Conservation (phyloP, 2,888 invertebrate species). For the Drosophila recens region DNA sequence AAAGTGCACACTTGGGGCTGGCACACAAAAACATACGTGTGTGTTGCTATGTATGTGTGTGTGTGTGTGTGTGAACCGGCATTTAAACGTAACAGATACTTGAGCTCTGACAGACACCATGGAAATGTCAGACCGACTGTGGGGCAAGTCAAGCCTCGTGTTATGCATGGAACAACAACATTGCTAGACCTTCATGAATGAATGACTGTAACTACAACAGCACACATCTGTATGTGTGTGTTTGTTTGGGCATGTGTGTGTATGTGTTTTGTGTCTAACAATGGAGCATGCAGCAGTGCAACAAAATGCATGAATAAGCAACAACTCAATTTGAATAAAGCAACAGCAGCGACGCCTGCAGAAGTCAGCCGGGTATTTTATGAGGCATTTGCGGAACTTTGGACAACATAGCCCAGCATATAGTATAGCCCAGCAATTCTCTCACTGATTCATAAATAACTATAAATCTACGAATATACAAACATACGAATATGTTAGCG, state of each 20-base stretch:
- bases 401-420: conserved; percentile 14
- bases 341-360: conserved; percentile 53
- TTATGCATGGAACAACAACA: conserved; percentile 27
- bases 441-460: conserved; percentile 14
- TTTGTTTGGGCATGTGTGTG: conserved; percentile 8
- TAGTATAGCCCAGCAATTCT: not conserved
- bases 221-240: not conserved
- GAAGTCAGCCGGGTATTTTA: conserved; percentile 39
- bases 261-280: conserved; percentile 57
- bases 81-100: conserved; percentile 76
- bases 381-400: conserved; percentile 31
- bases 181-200: conserved; percentile 49
- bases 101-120: conserved; percentile 62
- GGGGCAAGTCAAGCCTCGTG: conserved; percentile 46
- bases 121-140: conserved; percentile 52
- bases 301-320: conserved; percentile 79
- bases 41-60: conserved; percentile 11
- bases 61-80: conserved; percentile 38
- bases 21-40: conserved; percentile 43
- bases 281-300: conserved; percentile 65
- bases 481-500: conserved; percentile 2
- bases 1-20: conserved; percentile 71
- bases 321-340: conserved; percentile 77
- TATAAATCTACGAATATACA: conserved; percentile 36
- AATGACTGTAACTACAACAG: conserved; percentile 42